Percentiles rank a stretch among this genome's conserved stretches.
phyloP scores from a whole-genome alignment of 1,140 invertebrate genomes.

The Drosophila navojoa region DNA sequence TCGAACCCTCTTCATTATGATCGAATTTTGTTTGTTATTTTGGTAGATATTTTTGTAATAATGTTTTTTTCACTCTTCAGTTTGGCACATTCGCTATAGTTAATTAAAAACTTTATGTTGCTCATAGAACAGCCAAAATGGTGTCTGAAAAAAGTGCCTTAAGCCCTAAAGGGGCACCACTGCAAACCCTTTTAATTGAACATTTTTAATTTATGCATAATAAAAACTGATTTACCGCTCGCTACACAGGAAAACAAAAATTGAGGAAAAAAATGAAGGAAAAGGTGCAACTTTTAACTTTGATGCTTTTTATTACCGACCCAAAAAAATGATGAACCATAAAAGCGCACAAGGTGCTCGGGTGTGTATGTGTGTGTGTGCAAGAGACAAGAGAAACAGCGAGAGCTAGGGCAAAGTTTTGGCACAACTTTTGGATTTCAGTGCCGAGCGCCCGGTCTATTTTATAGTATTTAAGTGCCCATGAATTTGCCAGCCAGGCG shows the following conservation, averaged over 20 bases:
- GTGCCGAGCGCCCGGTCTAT: conserved; percentile 72
- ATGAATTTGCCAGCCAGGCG: conserved; percentile 64
- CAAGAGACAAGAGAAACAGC: conserved; percentile 24
- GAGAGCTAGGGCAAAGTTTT: conserved; percentile 61
- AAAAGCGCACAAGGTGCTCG: conserved; percentile 60
- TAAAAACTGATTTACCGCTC: conserved; percentile 73
- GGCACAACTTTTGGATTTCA: conserved; percentile 75
- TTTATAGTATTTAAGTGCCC: conserved; percentile 80
- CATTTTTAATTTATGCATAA: conserved; percentile 80
- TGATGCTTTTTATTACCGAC: conserved; percentile 64
- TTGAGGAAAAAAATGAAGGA: conserved; percentile 19
- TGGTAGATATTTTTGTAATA: background rate
- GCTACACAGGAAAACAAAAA: conserved; percentile 6
- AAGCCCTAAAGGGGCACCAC: background rate
- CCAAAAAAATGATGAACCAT: conserved; percentile 63
- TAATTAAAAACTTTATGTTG: conserved; percentile 32
- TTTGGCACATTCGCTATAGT: conserved; percentile 21
- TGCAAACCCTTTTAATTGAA: conserved; percentile 66
- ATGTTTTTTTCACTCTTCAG: no score
- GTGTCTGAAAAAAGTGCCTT: conserved; percentile 3
- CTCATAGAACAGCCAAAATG: conserved; percentile 9
- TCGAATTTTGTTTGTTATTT: background rate
- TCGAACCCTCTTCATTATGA: background rate
- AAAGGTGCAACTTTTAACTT: conserved; percentile 69
- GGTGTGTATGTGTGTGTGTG: conserved; percentile 4